These are phyloP conservation scores for Acyrthosiphon pisum DNA, from an alignment of 1,140 invertebrate genomes.

Conservation along the genomic window DNA sequence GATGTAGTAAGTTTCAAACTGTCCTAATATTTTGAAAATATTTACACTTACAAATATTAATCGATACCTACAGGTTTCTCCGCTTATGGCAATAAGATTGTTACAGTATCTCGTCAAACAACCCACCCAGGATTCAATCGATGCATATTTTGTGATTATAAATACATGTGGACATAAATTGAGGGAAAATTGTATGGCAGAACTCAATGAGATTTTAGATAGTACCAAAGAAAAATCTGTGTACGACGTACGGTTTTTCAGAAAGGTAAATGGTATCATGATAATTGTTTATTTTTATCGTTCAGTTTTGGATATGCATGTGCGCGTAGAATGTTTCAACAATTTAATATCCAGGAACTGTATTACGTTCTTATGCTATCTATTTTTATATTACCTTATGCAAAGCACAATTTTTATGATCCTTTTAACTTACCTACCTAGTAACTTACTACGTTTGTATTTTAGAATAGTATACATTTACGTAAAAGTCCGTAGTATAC, in stretches of 20 bases:
- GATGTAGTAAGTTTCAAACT: neutral
- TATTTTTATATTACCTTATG: neutral
- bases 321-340: neutral
- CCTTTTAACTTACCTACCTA: neutral
- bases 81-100: neutral
- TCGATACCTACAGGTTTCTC: neutral
- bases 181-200: neutral
- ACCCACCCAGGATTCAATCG: neutral
- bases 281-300: neutral
- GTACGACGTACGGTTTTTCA: neutral
- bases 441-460: neutral
- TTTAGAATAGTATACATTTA: neutral
- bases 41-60: neutral
- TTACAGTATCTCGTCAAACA: neutral
- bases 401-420: neutral
- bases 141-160: neutral
- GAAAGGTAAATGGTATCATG: neutral
- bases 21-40: neutral
- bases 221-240: neutral
- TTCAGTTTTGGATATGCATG: neutral
- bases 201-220: neutral
- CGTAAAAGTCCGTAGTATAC: neutral
- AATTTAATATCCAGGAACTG: too few relatives aligned
- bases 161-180: neutral
- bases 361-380: neutral